Percentiles rank a stretch among this genome's conserved stretches.
These are phyloP conservation scores for Sibirionetta formosa DNA, from an alignment of 2,797 vertebrate genomes.

Conservation along the genomic window DNA sequence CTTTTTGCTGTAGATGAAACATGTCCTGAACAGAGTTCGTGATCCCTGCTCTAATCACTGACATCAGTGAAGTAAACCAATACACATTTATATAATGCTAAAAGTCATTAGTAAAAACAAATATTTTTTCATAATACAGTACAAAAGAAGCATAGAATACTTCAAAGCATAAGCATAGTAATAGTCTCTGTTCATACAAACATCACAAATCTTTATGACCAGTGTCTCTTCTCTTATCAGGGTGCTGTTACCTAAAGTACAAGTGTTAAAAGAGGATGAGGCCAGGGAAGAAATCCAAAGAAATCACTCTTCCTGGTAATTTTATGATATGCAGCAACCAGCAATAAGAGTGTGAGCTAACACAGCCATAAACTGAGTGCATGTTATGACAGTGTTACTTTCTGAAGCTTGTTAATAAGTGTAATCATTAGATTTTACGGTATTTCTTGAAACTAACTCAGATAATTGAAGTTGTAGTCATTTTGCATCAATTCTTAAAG, in stretches of 20 bases:
- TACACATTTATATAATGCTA: rapidly evolving
- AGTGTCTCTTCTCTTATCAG: conserved; percentile 42
- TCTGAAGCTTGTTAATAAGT: background rate
- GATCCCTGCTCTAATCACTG: background rate
- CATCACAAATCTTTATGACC: conserved; percentile 31
- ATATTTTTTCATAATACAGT: background rate
- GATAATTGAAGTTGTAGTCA: background rate
- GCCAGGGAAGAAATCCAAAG: conserved; percentile 62
- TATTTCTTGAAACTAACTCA: background rate
- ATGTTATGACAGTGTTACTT: background rate
- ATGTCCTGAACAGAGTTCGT: background rate
- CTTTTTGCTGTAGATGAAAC: background rate
- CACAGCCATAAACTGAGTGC: background rate
- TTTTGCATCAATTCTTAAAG: background rate
- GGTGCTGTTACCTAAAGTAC: conserved; percentile 49
- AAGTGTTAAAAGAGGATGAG: conserved; percentile 68
- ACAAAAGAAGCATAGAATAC: background rate
- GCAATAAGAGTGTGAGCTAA: conserved; percentile 43
- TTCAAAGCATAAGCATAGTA: background rate
- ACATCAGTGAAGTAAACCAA: background rate
- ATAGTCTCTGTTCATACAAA: background rate
- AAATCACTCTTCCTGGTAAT: conserved; percentile 57
- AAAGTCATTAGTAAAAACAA: background rate
- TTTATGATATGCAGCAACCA: background rate
- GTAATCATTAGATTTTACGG: background rate